A percentile compares a stretch with the other conserved stretches of the same genome.
Evolutionary conservation across 2,113 vertebrate genomes (phyloP).

Genomic region (Setophaga petechia): DNA sequence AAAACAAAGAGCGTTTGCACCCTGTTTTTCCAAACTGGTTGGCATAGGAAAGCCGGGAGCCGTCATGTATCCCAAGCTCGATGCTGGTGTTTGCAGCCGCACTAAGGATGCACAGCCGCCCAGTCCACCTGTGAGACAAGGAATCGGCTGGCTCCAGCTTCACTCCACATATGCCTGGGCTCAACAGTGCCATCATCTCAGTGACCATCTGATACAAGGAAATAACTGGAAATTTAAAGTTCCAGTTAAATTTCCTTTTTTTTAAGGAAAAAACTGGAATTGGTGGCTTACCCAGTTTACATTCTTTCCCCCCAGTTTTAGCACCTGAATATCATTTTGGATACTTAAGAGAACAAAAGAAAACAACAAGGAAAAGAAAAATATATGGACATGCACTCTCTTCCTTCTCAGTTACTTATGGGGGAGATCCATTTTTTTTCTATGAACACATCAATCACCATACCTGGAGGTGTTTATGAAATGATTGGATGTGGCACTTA

Average conservation of each 20-base stretch:
- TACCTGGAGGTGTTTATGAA: not conserved
- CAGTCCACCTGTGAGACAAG: constrained; percentile 41
- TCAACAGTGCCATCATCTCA: not conserved
- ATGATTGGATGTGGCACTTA: not conserved
- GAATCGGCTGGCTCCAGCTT: not conserved
- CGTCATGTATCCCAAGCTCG: fast-evolving
- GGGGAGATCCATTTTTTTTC: not conserved
- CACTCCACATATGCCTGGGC: fast-evolving
- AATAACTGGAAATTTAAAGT: not conserved
- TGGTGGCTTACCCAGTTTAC: not conserved
- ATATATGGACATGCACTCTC: not conserved
- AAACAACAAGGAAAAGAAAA: not conserved
- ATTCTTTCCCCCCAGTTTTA: not conserved
- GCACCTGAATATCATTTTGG: fast-evolving
- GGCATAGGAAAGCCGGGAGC: not conserved
- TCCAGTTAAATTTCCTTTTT: too few species aligned
- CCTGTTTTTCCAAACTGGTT: not conserved
- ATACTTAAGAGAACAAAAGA: not conserved
- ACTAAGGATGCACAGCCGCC: not conserved
- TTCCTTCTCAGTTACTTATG: not conserved
- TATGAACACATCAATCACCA: not conserved
- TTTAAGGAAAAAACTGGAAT: not conserved
- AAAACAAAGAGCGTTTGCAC: fast-evolving
- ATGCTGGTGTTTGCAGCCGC: not conserved
- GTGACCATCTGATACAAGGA: not conserved